Percentiles rank a stretch among this genome's conserved stretches.
Evolutionary conservation across 2,888 invertebrate species (phyloP).

Genomic region (Atrina japonica): DNA sequence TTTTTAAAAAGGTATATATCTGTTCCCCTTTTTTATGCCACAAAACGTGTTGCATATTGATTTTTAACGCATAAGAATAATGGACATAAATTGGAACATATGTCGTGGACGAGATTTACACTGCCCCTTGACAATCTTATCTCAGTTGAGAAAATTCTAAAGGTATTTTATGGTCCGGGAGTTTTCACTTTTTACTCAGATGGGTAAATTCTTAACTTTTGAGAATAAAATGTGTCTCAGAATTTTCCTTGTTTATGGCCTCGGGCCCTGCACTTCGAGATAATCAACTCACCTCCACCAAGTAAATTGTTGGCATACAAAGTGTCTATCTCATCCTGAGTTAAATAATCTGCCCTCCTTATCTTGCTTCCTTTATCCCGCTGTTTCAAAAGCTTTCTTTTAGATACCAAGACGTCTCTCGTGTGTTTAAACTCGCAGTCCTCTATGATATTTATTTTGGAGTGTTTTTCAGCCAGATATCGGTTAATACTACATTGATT

Average conservation of each 20-base stretch:
- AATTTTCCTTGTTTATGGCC: too few relatives aligned
- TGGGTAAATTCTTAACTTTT: neutral
- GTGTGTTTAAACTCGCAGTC: slow-evolving; percentile 32
- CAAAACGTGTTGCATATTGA: too few relatives aligned
- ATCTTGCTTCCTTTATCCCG: slow-evolving; percentile 22
- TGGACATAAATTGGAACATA: too few relatives aligned
- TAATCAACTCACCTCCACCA: slow-evolving; percentile 25
- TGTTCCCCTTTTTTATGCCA: too few relatives aligned
- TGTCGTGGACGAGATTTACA: too few relatives aligned
- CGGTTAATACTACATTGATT: slow-evolving; percentile 24
- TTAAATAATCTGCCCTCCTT: slow-evolving; percentile 32
- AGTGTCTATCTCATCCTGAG: slow-evolving; percentile 24
- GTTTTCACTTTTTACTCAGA: neutral
- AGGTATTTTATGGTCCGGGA: neutral
- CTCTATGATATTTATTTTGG: slow-evolving; percentile 6
- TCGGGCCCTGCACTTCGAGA: neutral
- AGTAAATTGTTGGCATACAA: slow-evolving; percentile 19
- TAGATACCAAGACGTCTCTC: slow-evolving; percentile 30
- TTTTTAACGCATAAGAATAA: too few relatives aligned
- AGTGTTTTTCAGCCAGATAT: slow-evolving; percentile 2
- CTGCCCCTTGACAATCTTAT: slow-evolving; percentile 26
- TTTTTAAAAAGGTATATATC: too few relatives aligned
- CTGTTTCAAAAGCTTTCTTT: slow-evolving; percentile 31
- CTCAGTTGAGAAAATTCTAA: slow-evolving; percentile 15
- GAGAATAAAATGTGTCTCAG: too few relatives aligned